Conservation (phyloP, 2,888 invertebrate genomes). For the Ferrisia virgata region DNA sequence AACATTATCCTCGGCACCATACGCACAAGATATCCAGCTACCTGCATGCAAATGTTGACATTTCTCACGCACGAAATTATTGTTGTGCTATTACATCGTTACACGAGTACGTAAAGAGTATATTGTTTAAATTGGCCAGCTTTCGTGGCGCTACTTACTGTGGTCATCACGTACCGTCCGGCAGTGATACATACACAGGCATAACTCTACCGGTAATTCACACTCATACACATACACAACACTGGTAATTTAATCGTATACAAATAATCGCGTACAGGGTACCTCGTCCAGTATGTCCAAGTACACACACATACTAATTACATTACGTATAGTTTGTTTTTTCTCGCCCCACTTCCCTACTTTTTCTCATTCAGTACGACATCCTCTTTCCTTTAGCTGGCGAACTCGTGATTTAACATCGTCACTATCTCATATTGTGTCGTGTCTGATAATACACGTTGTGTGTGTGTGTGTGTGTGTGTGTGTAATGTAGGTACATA, state of each 20-base stretch:
- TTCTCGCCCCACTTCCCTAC: not conserved
- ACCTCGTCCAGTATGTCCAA: too few species aligned
- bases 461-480: too few species aligned
- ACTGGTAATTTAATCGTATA: not conserved
- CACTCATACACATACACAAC: not conserved
- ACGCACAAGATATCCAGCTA: too few species aligned
- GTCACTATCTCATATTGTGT: not conserved
- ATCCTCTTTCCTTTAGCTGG: not conserved
- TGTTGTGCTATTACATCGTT: not conserved
- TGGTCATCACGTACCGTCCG: too few species aligned
- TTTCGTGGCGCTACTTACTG: not conserved
- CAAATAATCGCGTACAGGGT: too few species aligned
- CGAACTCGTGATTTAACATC: not conserved
- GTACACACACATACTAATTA: not conserved
- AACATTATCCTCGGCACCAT: too few species aligned
- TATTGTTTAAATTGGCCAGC: not conserved
- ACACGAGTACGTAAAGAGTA: too few species aligned
- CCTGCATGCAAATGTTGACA: not conserved
- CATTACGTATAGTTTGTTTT: not conserved
- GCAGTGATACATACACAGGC: too few species aligned
- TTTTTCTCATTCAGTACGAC: not conserved
- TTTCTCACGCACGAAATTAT: not conserved
- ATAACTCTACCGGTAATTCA: not conserved
- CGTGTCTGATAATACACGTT: not conserved
- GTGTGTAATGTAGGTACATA: too few species aligned